Evolutionary conservation across 2,797 vertebrate species (phyloP).

Genomic region (Tokudaia tokunoshimensis): DNA sequence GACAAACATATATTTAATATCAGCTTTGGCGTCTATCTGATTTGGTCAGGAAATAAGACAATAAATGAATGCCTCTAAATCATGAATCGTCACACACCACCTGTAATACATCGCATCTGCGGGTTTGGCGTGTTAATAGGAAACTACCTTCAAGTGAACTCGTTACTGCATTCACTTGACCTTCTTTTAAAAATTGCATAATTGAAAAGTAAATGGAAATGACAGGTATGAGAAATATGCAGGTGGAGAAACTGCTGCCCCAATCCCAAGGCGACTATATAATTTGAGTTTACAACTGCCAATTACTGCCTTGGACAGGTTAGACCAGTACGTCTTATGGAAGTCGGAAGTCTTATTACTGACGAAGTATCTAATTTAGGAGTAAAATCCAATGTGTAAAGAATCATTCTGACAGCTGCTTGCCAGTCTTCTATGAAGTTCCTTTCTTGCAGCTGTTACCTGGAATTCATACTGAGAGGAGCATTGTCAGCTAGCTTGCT

Average conservation of each 20-base stretch:
- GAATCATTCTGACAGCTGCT: slow-evolving; percentile 23
- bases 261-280: slow-evolving; percentile 51
- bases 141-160: slow-evolving; percentile 75
- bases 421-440: slow-evolving; percentile 25
- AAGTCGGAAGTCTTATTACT: slow-evolving; percentile 19
- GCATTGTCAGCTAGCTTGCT: neutral
- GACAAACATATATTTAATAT: slow-evolving; percentile 18
- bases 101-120: neutral
- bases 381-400: slow-evolving; percentile 40
- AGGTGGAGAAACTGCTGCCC: slow-evolving; percentile 59
- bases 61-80: neutral
- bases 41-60: slow-evolving; percentile 45
- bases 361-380: slow-evolving; percentile 58
- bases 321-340: slow-evolving; percentile 70
- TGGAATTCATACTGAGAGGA: slow-evolving; percentile 27
- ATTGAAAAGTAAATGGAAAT: slow-evolving; percentile 68
- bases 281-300: slow-evolving; percentile 65
- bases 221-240: slow-evolving; percentile 65
- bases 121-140: slow-evolving; percentile 51
- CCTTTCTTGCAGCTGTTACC: slow-evolving; percentile 26
- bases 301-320: slow-evolving; percentile 62
- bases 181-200: slow-evolving; percentile 71
- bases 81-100: slow-evolving; percentile 54
- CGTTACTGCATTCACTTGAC: slow-evolving; percentile 43
- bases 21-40: neutral